Conservation (phyloP, 2,888 invertebrate genomes). For the Mesorhabditis sp. region DNA sequence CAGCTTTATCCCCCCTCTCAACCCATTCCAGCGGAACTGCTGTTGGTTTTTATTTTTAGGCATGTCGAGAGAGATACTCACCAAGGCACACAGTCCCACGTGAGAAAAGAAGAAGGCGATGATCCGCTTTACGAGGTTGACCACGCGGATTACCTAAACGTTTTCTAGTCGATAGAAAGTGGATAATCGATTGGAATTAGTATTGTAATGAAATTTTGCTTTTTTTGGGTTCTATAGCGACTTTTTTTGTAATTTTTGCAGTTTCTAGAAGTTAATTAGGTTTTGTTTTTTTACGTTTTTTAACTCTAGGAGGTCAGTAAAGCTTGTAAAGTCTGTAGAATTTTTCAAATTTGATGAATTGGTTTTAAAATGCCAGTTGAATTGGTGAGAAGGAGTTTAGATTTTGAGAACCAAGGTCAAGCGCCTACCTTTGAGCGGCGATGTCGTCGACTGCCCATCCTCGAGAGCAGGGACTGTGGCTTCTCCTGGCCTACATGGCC, state of each 20-base stretch:
- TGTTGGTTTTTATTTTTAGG: not conserved
- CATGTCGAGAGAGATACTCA: constrained; percentile 61
- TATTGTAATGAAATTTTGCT: too few relatives aligned
- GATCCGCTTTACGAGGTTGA: constrained; percentile 56
- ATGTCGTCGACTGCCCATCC: not conserved
- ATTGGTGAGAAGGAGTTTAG: not conserved
- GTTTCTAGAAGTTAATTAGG: too few relatives aligned
- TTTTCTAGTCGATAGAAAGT: not conserved
- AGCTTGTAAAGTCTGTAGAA: not conserved
- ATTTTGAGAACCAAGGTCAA: not conserved
- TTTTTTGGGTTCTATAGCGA: too few relatives aligned
- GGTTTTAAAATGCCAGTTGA: not conserved
- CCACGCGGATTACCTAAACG: constrained; percentile 52
- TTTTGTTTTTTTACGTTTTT: too few relatives aligned
- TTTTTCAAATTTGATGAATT: not conserved
- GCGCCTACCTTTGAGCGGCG: not conserved
- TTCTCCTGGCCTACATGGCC: not conserved
- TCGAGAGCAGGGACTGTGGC: not conserved
- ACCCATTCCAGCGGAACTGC: not conserved
- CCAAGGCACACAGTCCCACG: constrained; percentile 64
- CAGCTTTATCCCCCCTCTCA: not conserved
- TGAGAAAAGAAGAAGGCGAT: constrained; percentile 58
- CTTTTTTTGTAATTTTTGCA: too few relatives aligned
- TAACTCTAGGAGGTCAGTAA: not conserved
- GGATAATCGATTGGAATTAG: too few relatives aligned